A percentile compares a stretch with the other conserved stretches of the same genome.
These are phyloP conservation scores for Ophraella communa DNA, from an alignment of 2,888 invertebrate genomes.

Conservation along the genomic window DNA sequence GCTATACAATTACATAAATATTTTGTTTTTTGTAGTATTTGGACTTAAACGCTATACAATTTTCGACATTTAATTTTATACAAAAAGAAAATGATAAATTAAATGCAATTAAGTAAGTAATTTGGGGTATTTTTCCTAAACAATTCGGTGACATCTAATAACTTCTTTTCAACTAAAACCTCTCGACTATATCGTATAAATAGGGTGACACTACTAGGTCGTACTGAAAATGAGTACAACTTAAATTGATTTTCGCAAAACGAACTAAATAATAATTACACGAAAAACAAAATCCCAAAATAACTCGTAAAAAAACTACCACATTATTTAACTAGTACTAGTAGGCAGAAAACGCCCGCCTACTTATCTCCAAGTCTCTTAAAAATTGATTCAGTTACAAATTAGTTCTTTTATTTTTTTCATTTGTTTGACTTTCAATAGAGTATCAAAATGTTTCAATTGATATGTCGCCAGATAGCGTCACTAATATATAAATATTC, in stretches of 20 bases:
- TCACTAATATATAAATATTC: not conserved
- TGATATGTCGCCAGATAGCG: constrained; percentile 32
- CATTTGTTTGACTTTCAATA: constrained; percentile 19
- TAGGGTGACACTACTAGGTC: not conserved
- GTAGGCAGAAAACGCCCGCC: constrained; percentile 26
- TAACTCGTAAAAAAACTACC: too few relatives aligned
- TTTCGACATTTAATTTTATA: not conserved
- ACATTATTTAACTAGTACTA: not conserved
- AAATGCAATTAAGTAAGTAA: not conserved
- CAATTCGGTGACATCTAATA: constrained; percentile 2
- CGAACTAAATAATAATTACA: too few relatives aligned
- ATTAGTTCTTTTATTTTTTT: not conserved
- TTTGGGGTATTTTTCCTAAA: constrained; percentile 10
- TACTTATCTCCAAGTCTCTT: constrained; percentile 23
- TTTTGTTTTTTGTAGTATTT: too few relatives aligned
- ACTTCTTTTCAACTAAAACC: constrained; percentile 11
- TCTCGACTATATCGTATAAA: too few relatives aligned
- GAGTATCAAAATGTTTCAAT: constrained; percentile 31
- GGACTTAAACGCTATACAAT: not conserved
- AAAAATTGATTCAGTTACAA: constrained; percentile 22
- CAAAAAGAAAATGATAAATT: constrained; percentile 1
- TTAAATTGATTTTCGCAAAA: not conserved
- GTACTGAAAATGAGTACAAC: not conserved
- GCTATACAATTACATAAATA: constrained; percentile 1
- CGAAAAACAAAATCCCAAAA: too few relatives aligned